phyloP scores from a whole-genome alignment of 2,797 vertebrate genomes.

The Xenentodon cancila region DNA sequence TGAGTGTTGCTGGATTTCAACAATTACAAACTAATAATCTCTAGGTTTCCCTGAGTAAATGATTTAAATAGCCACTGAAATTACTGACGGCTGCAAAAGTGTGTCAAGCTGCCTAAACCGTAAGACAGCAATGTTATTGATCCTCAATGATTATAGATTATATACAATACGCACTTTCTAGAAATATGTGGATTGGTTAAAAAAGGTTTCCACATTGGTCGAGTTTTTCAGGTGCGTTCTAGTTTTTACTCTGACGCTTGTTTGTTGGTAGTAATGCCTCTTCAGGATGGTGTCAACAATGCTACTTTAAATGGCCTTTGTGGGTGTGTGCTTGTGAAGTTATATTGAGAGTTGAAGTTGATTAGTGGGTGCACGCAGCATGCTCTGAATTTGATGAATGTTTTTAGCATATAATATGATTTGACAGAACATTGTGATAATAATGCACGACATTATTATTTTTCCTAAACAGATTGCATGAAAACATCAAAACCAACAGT shows the following conservation, averaged over 20 bases:
- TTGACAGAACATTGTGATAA: background rate
- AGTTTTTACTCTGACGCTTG: background rate
- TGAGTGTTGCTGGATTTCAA: too few relatives aligned
- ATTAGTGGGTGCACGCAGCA: constrained; percentile 50
- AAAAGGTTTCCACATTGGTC: too few relatives aligned
- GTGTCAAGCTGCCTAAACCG: too few relatives aligned
- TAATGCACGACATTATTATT: background rate
- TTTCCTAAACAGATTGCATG: constrained; percentile 4
- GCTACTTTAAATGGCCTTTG: constrained; percentile 1
- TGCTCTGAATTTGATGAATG: constrained; percentile 15
- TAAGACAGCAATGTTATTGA: too few relatives aligned
- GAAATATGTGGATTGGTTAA: too few relatives aligned
- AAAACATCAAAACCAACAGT: constrained; percentile 11
- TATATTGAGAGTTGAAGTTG: background rate
- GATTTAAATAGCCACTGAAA: too few relatives aligned
- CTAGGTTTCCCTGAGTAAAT: too few relatives aligned
- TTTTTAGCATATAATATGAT: constrained; percentile 5
- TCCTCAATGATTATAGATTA: too few relatives aligned
- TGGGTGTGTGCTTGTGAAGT: constrained; percentile 1
- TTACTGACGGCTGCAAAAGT: too few relatives aligned
- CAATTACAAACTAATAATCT: too few relatives aligned
- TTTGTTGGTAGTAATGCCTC: background rate
- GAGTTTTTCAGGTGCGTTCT: background rate
- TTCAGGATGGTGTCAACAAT: constrained; percentile 2
- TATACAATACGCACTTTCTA: too few relatives aligned